Percentiles rank a stretch among this genome's conserved stretches.
phyloP scores from a whole-genome alignment of 2,797 vertebrate genomes.

The Leuciscus waleckii region DNA sequence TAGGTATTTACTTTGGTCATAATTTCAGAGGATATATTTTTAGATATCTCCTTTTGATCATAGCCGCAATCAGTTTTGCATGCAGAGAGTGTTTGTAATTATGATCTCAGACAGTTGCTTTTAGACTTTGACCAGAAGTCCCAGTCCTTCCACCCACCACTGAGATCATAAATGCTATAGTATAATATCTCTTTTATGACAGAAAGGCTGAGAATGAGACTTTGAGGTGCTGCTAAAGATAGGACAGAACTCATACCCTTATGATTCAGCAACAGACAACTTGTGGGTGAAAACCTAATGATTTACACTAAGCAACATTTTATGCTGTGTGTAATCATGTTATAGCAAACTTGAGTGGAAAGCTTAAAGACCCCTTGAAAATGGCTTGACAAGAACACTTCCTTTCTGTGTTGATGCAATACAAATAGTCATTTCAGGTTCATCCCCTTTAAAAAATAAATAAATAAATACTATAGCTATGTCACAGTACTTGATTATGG shows the following conservation, averaged over 20 bases:
- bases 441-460: not conserved
- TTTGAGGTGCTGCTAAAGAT: constrained; percentile 42
- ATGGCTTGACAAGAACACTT: not conserved
- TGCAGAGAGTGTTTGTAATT: constrained; percentile 16
- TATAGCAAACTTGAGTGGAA: not conserved
- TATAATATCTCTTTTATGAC: constrained; percentile 68
- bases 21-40: not conserved
- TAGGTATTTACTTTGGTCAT: not conserved
- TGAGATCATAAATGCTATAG: constrained; percentile 60
- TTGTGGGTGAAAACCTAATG: not conserved
- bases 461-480: not conserved
- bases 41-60: constrained; percentile 12
- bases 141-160: constrained; percentile 51
- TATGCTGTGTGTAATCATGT: not conserved
- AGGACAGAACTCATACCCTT: not conserved
- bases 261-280: not conserved
- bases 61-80: not conserved
- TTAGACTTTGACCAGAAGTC: constrained; percentile 65
- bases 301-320: not conserved
- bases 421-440: not conserved
- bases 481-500: not conserved
- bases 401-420: not conserved
- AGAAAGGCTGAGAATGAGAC: constrained; percentile 17
- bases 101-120: not conserved
- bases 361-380: not conserved